A percentile compares a stretch with the other conserved stretches of the same genome.
These are phyloP conservation scores for Taurulus bubalis DNA, from an alignment of 2,113 vertebrate genomes.

Conservation along the genomic window DNA sequence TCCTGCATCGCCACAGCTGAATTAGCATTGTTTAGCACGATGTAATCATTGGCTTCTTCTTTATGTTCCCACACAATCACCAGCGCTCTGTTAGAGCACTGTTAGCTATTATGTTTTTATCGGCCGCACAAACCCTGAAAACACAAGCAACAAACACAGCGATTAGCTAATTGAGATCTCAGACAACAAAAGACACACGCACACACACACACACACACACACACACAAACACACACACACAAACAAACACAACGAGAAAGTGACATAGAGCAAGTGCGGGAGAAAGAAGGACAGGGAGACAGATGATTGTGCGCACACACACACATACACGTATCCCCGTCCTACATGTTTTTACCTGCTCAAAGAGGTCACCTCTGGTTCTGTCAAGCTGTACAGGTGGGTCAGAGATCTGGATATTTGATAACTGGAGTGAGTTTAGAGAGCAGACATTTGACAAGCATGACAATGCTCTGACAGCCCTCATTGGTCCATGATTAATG, in stretches of 20 bases:
- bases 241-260: neutral
- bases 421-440: slow-evolving; percentile 80
- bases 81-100: slow-evolving; percentile 39
- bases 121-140: slow-evolving; percentile 36
- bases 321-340: neutral
- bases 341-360: slow-evolving; percentile 44
- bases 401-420: slow-evolving; percentile 84
- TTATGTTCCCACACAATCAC: slow-evolving; percentile 56
- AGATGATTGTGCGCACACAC: slow-evolving; percentile 17
- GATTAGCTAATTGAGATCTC: slow-evolving; percentile 65
- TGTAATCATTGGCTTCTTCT: slow-evolving; percentile 56
- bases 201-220: neutral
- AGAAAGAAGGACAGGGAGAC: slow-evolving; percentile 17
- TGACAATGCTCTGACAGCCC: slow-evolving; percentile 85
- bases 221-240: neutral
- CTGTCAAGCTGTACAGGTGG: slow-evolving; percentile 83
- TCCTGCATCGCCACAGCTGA: slow-evolving; percentile 33
- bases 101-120: slow-evolving; percentile 48
- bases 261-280: slow-evolving; percentile 11
- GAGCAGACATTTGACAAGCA: slow-evolving; percentile 87
- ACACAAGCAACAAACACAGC: slow-evolving; percentile 45
- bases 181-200: slow-evolving; percentile 15
- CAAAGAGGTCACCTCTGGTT: slow-evolving; percentile 79
- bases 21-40: slow-evolving; percentile 55
- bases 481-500: slow-evolving; percentile 89